Percentiles rank a stretch among this genome's conserved stretches.
These are phyloP conservation scores for Alligator sinensis DNA, from an alignment of 2,113 vertebrate genomes.

Conservation along the genomic window DNA sequence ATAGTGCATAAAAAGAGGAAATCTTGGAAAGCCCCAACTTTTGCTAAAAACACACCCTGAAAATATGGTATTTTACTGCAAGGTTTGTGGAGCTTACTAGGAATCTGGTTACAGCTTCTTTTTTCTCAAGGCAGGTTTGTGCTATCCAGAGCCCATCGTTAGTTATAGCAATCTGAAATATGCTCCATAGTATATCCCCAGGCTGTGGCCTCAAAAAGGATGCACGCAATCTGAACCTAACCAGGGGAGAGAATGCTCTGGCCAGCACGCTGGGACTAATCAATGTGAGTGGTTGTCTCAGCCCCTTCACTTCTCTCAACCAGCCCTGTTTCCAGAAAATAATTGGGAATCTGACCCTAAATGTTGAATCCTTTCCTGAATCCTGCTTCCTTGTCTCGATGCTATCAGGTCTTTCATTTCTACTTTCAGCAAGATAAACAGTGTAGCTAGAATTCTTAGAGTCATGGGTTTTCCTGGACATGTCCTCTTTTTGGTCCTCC, in stretches of 20 bases:
- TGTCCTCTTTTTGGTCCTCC: too few species aligned
- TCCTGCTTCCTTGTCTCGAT: not conserved
- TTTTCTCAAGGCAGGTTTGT: not conserved
- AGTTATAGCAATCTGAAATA: not conserved
- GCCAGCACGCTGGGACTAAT: not conserved
- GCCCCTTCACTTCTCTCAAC: not conserved
- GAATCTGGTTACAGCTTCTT: not conserved
- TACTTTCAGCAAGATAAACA: not conserved
- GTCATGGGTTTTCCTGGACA: not conserved
- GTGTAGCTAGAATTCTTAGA: not conserved
- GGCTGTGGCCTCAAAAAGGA: not conserved
- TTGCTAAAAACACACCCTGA: not conserved
- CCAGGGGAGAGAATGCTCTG: not conserved
- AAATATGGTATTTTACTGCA: too few species aligned
- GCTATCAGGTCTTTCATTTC: not conserved
- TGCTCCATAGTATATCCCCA: not conserved
- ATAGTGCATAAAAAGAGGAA: not conserved
- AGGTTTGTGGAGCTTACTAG: not conserved
- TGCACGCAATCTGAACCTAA: not conserved
- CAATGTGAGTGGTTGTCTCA: not conserved
- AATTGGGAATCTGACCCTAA: not conserved
- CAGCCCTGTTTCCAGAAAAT: not conserved
- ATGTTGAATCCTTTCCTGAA: not conserved
- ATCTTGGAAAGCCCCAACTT: not conserved
- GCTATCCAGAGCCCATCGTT: not conserved